A percentile compares a stretch with the other conserved stretches of the same genome.
phyloP scores from a whole-genome alignment of 1,140 invertebrate genomes.

The Protaetia brevitarsis region DNA sequence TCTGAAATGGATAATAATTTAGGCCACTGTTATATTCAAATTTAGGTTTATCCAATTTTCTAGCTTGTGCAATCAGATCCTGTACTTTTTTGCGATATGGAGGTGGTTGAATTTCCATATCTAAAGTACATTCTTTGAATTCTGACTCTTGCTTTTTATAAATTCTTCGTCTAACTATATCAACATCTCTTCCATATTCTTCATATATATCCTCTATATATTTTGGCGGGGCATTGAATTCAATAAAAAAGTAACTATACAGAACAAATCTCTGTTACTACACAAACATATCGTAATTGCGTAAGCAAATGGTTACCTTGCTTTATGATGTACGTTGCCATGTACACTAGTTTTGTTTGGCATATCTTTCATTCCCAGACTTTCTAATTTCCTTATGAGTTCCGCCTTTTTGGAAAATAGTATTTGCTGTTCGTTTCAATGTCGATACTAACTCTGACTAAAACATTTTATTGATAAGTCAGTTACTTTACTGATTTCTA shows the following conservation, averaged over 20 bases:
- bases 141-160: slow-evolving; percentile 53
- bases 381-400: slow-evolving; percentile 79
- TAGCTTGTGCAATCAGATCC: slow-evolving; percentile 62
- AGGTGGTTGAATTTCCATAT: slow-evolving; percentile 72
- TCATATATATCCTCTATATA: slow-evolving; percentile 58
- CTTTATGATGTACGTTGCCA: slow-evolving; percentile 60
- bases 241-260: slow-evolving; percentile 59
- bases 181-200: slow-evolving; percentile 68
- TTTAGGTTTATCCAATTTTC: slow-evolving; percentile 60
- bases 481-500: not conserved
- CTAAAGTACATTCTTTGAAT: slow-evolving; percentile 61
- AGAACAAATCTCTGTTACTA: too few species aligned
- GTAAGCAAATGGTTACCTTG: too few species aligned
- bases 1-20: slow-evolving; percentile 78
- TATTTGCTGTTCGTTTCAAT: slow-evolving; percentile 65
- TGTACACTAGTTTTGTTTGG: slow-evolving; percentile 70
- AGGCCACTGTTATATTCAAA: slow-evolving; percentile 68
- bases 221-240: slow-evolving; percentile 67
- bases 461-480: slow-evolving; percentile 27
- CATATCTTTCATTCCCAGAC: slow-evolving; percentile 66
- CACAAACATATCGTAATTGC: too few species aligned
- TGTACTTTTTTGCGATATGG: slow-evolving; percentile 73
- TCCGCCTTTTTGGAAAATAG: slow-evolving; percentile 73
- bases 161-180: slow-evolving; percentile 64
- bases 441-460: slow-evolving; percentile 63